Evolutionary conservation across 2,888 invertebrate genomes (phyloP), one percentile per base, ranked within the genome.

Genomic region (Tineola bisselliella): DNA sequence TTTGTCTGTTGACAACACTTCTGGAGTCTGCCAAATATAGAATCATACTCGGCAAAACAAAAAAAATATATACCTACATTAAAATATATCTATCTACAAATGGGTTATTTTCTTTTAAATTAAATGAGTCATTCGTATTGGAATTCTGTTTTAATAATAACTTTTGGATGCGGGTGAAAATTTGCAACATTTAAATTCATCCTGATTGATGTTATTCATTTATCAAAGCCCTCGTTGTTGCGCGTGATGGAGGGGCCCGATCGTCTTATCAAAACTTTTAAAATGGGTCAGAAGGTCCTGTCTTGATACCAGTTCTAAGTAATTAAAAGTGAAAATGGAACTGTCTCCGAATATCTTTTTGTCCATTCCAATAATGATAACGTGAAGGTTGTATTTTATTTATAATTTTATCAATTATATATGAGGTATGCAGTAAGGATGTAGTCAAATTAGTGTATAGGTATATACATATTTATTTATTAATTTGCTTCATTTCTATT

Each of bases 181-280:
- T 60, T 84, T 79, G 84, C 83, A 83, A 79, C 83, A 82, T 79
- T 84, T 80, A 79, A 79, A 80, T 79, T 82, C 77, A 71, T 75
- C 80, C 44, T 86, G 86, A 87, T 86, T 84, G 84, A 87, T 87
- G 87, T 74, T 73, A 68, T 76, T 76, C 84, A 86, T 87, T 86
- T 84, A 86, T 87, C 84, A 86, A 74, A 77, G 81, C 83, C 83
- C 84, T 84, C 77, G 77, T 79, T 81, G 67, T 44, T 25, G 30
- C 44, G 57, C 38, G 54, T 10, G 31, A 31, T 25, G 38, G 43
- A 8, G 59, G 10, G 15, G 44, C 38, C 13, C 25, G 59, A 54
- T 59, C 61, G 60, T 56, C 61, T 60, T 59, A 44, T 15, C 43
- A 44, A 60, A 60, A 60, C 60, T 60, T 84, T 84, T 86, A 75